phyloP scores from a whole-genome alignment of 2,888 invertebrate genomes.

The Lymantria dispar region DNA sequence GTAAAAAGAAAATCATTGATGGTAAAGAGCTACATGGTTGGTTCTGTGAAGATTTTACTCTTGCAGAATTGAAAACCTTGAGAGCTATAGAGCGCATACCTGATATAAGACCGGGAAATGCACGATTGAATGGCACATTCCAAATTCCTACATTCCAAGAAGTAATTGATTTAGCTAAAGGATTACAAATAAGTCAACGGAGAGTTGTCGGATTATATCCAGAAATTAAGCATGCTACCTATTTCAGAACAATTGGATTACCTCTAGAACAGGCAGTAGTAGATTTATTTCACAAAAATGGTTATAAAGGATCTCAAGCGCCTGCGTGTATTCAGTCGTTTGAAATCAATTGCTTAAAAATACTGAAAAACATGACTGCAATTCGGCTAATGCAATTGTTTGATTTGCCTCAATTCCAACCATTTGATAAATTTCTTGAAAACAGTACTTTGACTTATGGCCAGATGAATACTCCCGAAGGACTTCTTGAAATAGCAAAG shows the following conservation, averaged over 20 bases:
- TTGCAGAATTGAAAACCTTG: conserved; percentile 66
- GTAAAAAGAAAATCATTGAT: conserved; percentile 54
- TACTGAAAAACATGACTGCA: conserved; percentile 56
- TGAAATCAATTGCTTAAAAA: conserved; percentile 65
- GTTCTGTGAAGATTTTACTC: conserved; percentile 73
- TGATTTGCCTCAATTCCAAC: conserved; percentile 39
- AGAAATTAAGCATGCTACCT: conserved; percentile 67
- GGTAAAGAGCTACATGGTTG: conserved; percentile 54
- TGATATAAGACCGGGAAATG: conserved; percentile 60
- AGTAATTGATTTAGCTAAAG: conserved; percentile 64
- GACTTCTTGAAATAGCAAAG: conserved; percentile 57
- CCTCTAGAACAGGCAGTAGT: conserved; percentile 60
- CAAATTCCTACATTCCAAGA: conserved; percentile 65
- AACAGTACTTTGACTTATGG: conserved; percentile 58
- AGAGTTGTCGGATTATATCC: conserved; percentile 67
- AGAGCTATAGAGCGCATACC: conserved; percentile 61
- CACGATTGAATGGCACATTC: conserved; percentile 58
- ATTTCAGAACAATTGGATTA: conserved; percentile 56
- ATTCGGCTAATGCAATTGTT: conserved; percentile 61
- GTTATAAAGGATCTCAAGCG: conserved; percentile 49
- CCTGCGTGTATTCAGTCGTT: conserved; percentile 73
- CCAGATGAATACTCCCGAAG: conserved; percentile 61
- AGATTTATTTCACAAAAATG: conserved; percentile 55
- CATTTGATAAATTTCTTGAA: conserved; percentile 54
- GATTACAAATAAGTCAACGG: conserved; percentile 56